Conservation (phyloP, 92 coral and sea anemone genomes). For the Zoanthus gigantus region DNA sequence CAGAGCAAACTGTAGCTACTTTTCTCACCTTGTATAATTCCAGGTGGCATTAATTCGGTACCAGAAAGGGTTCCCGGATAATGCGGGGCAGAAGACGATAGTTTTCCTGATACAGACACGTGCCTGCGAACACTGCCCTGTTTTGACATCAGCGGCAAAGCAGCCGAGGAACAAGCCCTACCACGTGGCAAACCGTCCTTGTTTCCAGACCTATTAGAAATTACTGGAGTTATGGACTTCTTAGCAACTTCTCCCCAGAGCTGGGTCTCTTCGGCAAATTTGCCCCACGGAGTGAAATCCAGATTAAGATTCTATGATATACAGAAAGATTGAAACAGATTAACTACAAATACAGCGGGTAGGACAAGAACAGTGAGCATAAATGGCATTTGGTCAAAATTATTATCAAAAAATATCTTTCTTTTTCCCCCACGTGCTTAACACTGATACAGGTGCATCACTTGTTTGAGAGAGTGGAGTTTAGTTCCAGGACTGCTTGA, state of each 20-base stretch:
- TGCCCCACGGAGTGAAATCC: conserved; percentile 97
- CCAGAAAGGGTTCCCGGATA: conserved; percentile 31
- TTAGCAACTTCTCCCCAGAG: conserved; percentile 91
- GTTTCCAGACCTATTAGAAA: conserved; percentile 53
- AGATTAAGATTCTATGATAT: conserved; percentile 66
- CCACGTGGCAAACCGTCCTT: conserved; percentile 60
- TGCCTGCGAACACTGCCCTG: conserved; percentile 60
- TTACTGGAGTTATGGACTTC: conserved; percentile 70
- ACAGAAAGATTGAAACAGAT: neutral
- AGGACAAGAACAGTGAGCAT: neutral
- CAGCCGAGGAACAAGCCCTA: conserved; percentile 80
- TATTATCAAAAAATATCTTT: too few species aligned
- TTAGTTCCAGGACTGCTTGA: neutral
- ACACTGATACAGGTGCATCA: neutral
- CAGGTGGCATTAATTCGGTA: neutral
- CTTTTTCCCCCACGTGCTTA: neutral
- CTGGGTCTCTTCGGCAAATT: conserved; percentile 92
- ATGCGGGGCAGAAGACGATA: conserved; percentile 84
- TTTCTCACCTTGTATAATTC: conserved; percentile 20
- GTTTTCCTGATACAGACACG: conserved; percentile 64
- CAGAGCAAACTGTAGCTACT: neutral
- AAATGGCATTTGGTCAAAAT: neutral
- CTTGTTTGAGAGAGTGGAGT: neutral
- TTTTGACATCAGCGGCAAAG: conserved; percentile 57
- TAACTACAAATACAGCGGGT: neutral